phyloP scores from a whole-genome alignment of 2,888 invertebrate species.

The Anthoptus insignis region DNA sequence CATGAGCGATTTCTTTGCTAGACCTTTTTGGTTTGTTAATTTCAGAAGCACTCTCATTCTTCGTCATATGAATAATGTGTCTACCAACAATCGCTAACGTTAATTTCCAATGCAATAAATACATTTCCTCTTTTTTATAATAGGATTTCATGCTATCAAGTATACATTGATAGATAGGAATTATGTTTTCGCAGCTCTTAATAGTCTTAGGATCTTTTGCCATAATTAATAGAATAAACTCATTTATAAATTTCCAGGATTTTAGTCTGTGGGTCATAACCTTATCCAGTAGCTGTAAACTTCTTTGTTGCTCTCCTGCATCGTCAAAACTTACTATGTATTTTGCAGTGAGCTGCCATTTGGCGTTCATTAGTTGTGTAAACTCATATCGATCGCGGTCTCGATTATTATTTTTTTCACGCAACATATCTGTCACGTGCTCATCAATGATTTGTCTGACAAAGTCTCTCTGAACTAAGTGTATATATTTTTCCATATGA shows the following conservation, averaged over 20 bases:
- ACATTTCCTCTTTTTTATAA: slow-evolving; percentile 6
- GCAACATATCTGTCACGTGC: slow-evolving; percentile 47
- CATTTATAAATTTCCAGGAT: not conserved
- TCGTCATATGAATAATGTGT: not conserved
- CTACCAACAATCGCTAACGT: not conserved
- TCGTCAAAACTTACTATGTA: slow-evolving; percentile 40
- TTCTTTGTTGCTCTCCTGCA: slow-evolving; percentile 21
- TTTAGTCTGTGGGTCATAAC: slow-evolving; percentile 53
- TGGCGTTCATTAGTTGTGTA: slow-evolving; percentile 47
- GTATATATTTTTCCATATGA: slow-evolving; percentile 50
- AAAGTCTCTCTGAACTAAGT: slow-evolving; percentile 53
- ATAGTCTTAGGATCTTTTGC: slow-evolving; percentile 6
- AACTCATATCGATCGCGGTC: not conserved
- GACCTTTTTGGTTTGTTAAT: not conserved
- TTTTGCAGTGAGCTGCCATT: slow-evolving; percentile 52
- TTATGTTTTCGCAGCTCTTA: not conserved
- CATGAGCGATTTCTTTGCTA: not conserved
- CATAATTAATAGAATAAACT: slow-evolving; percentile 4
- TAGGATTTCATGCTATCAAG: not conserved
- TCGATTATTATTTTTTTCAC: not conserved
- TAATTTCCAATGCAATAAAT: slow-evolving; percentile 2
- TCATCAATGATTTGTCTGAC: slow-evolving; percentile 55
- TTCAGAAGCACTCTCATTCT: not conserved
- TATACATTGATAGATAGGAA: slow-evolving; percentile 5
- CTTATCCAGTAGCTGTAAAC: slow-evolving; percentile 49